phyloP scores from a whole-genome alignment of 2,797 vertebrate species.

The Phrynocephalus vlangalii region DNA sequence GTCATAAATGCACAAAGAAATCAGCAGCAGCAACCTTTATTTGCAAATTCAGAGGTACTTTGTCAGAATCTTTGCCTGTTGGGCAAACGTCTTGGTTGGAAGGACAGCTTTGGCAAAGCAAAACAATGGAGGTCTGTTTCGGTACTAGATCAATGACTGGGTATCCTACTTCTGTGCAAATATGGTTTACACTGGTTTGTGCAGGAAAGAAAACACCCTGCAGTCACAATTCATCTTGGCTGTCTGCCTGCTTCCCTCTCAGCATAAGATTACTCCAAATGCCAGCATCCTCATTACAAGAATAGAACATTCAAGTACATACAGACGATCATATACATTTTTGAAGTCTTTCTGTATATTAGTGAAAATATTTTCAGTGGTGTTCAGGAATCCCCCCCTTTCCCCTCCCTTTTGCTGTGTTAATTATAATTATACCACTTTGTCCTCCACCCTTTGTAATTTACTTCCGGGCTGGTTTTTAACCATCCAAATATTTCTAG shows the following conservation, averaged over 20 bases:
- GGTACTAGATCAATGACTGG: too few relatives aligned
- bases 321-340: neutral
- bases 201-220: neutral
- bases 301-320: fast-evolving
- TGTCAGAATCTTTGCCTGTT: neutral
- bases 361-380: neutral
- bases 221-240: neutral
- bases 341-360: slow-evolving; percentile 9
- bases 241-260: too few relatives aligned
- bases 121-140: neutral
- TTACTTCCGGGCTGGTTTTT: neutral
- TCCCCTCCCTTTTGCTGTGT: slow-evolving; percentile 10
- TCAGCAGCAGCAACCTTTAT: neutral
- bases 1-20: neutral
- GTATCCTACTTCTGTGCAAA: neutral
- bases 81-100: neutral
- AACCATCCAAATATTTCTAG: slow-evolving; percentile 39
- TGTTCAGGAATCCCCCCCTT: neutral
- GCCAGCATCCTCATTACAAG: neutral
- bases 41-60: neutral
- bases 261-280: too few relatives aligned
- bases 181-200: neutral
- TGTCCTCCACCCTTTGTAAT: neutral
- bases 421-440: neutral
- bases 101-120: neutral